A percentile compares a stretch with the other conserved stretches of the same genome.
phyloP scores from a whole-genome alignment of 2,797 vertebrate species.

The Phrynocephalus guinanensis region DNA sequence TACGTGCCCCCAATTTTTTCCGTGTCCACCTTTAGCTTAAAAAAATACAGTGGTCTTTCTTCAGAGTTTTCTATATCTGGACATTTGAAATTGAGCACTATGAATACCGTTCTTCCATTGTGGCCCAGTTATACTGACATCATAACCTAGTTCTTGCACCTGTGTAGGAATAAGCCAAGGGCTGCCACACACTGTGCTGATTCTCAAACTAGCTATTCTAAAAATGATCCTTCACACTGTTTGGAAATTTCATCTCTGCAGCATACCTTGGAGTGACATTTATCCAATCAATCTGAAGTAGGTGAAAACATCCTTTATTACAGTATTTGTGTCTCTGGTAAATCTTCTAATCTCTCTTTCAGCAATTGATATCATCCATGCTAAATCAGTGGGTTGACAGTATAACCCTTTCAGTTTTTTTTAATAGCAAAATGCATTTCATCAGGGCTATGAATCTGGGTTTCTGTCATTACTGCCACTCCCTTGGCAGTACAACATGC shows the following conservation, averaged over 20 bases:
- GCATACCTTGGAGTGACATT: slow-evolving; percentile 16
- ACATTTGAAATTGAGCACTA: not conserved
- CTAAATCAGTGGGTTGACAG: not conserved
- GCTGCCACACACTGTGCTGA: not conserved
- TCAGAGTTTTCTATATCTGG: not conserved
- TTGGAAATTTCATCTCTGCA: slow-evolving; percentile 24
- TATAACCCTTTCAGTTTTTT: not conserved
- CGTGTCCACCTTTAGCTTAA: not conserved
- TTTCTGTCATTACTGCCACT: not conserved
- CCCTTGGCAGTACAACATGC: not conserved
- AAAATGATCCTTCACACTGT: slow-evolving; percentile 13
- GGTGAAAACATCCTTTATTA: slow-evolving; percentile 24
- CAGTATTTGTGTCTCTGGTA: slow-evolving; percentile 24
- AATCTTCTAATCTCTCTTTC: slow-evolving; percentile 8
- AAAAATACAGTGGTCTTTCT: not conserved
- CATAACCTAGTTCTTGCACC: not conserved
- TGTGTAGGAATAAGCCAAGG: not conserved
- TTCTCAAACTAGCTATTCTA: slow-evolving; percentile 7
- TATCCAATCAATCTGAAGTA: slow-evolving; percentile 19
- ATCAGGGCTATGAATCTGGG: not conserved
- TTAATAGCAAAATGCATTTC: not conserved
- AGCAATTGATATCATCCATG: not conserved
- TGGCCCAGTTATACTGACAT: not conserved
- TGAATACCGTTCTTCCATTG: not conserved
- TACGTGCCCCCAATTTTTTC: not conserved